Conservation (phyloP, 2,888 invertebrate species). For the Dexiosoma caninum region DNA sequence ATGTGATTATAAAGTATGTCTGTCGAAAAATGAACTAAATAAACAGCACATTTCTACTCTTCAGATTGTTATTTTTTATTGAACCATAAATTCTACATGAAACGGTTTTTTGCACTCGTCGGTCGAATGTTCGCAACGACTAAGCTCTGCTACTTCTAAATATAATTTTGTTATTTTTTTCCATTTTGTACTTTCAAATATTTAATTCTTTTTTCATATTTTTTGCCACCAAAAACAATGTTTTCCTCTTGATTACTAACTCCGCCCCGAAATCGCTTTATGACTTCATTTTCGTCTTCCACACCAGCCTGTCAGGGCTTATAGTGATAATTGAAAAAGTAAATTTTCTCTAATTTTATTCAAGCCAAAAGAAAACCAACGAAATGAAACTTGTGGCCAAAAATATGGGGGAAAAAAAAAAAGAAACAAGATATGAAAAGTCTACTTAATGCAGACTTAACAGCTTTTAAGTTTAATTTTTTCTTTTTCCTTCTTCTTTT, state of each 20-base stretch:
- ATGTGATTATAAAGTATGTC: too few species aligned
- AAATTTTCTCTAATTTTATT: constrained; percentile 21
- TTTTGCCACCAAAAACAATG: not conserved
- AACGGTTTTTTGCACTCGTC: too few species aligned
- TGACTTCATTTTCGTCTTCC: not conserved
- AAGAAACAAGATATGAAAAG: constrained; percentile 50
- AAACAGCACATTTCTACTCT: too few species aligned
- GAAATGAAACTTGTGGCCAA: constrained; percentile 46
- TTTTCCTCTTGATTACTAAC: constrained; percentile 16
- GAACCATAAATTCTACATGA: too few species aligned
- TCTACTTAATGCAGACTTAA: constrained; percentile 63
- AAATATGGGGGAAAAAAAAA: constrained; percentile 3
- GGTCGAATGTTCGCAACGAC: too few species aligned
- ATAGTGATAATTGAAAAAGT: constrained; percentile 57
- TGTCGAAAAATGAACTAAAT: too few species aligned
- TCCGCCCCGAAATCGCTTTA: not conserved
- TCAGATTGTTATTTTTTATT: too few species aligned
- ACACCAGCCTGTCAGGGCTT: constrained; percentile 48
- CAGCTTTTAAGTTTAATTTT: constrained; percentile 53
- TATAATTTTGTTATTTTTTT: too few species aligned
- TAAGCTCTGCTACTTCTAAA: too few species aligned
- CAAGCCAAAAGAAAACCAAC: constrained; percentile 8
- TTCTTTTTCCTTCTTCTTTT: not conserved
- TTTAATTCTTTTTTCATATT: too few species aligned
- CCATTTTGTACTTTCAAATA: too few species aligned